Conservation (phyloP, 2,888 invertebrate species). For the Hemithea aestivaria region DNA sequence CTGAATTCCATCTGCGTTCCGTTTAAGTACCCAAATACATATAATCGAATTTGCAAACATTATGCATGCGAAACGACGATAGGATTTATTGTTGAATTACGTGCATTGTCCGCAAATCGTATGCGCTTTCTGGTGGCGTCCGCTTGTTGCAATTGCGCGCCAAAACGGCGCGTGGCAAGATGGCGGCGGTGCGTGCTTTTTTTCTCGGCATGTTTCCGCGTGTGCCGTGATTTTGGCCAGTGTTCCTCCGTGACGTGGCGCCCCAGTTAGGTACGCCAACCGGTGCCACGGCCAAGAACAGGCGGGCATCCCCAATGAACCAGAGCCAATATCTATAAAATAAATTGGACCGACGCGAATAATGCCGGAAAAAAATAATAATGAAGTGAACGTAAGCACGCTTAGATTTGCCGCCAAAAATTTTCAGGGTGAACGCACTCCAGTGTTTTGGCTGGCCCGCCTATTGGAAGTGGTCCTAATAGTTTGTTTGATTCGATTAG, state of each 20-base stretch:
- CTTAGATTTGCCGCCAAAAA: conserved; percentile 71
- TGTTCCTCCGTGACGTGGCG: conserved; percentile 69
- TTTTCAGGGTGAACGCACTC: conserved; percentile 71
- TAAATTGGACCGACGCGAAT: conserved; percentile 65
- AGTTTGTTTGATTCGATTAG: conserved; percentile 67
- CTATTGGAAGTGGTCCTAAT: conserved; percentile 69
- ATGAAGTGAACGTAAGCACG: conserved; percentile 63
- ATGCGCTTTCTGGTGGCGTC: conserved; percentile 31
- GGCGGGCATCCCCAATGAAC: conserved; percentile 75
- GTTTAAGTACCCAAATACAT: conserved; percentile 70
- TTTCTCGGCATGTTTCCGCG: conserved; percentile 69
- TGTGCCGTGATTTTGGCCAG: conserved; percentile 73
- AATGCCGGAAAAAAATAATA: conserved; percentile 68
- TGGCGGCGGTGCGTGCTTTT: conserved; percentile 49
- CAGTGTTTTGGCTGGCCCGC: conserved; percentile 69
- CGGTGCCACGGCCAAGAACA: conserved; percentile 77
- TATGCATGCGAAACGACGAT: conserved; percentile 66
- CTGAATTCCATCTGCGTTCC: conserved; percentile 57
- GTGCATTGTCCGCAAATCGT: conserved; percentile 58
- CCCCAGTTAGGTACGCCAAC: conserved; percentile 76
- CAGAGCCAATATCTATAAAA: conserved; percentile 79
- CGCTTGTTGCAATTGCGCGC: conserved; percentile 43
- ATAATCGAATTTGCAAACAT: conserved; percentile 53
- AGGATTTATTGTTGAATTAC: conserved; percentile 74
- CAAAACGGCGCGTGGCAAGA: conserved; percentile 62